A percentile compares a stretch with the other conserved stretches of the same genome.
These are phyloP conservation scores for Melanotaenia parkinsoni DNA, from an alignment of 2,797 vertebrate genomes.

Conservation along the genomic window DNA sequence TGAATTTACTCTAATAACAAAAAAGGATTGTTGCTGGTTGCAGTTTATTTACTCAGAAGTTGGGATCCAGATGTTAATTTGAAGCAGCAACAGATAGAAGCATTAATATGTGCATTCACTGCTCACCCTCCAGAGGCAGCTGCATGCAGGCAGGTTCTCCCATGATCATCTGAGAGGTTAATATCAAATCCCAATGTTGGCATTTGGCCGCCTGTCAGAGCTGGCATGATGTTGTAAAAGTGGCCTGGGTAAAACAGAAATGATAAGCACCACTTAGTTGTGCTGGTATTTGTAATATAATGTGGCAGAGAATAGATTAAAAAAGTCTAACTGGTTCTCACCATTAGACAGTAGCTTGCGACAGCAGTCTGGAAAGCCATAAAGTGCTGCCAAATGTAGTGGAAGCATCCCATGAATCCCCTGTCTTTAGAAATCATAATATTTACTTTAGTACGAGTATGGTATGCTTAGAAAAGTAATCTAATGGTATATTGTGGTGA, in stretches of 20 bases:
- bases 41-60: background rate
- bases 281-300: background rate
- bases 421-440: constrained; percentile 78
- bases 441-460: background rate
- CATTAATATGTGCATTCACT: background rate
- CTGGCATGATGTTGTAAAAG: constrained; percentile 93
- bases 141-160: constrained; percentile 95
- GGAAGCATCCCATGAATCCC: constrained; percentile 95
- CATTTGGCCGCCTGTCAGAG: constrained; percentile 72
- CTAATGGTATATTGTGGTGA: background rate
- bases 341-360: constrained; percentile 95
- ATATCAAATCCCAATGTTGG: constrained; percentile 90
- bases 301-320: background rate
- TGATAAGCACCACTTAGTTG: background rate
- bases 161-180: constrained; percentile 90
- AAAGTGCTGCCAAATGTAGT: constrained; percentile 92
- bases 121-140: constrained; percentile 94
- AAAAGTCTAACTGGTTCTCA: constrained; percentile 53
- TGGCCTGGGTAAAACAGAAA: constrained; percentile 83
- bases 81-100: background rate
- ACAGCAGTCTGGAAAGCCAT: constrained; percentile 96
- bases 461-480: background rate
- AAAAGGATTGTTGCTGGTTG: background rate
- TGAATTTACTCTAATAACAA: background rate
- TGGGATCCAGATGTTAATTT: background rate